A percentile compares a stretch with the other conserved stretches of the same genome.
Evolutionary conservation across 2,113 vertebrate genomes (phyloP).

Genomic region (Labeo catla): DNA sequence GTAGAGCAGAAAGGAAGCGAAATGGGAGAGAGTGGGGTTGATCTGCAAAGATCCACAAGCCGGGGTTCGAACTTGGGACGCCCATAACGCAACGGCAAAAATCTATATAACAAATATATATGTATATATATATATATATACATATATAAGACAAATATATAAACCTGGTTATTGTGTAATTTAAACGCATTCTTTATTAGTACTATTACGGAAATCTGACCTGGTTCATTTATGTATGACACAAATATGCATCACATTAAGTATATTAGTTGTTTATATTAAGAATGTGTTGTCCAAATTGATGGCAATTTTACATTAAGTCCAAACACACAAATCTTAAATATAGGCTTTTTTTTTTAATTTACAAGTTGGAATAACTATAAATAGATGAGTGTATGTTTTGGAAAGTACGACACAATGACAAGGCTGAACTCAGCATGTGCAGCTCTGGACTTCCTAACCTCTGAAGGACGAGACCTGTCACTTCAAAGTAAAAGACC

Average conservation of each 20-base stretch:
- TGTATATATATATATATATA: too few species aligned
- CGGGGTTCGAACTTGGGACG: too few species aligned
- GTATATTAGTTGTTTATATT: background rate
- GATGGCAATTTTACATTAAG: background rate
- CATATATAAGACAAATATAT: background rate
- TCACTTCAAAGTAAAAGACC: constrained; percentile 3
- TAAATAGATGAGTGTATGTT: background rate
- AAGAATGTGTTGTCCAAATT: background rate
- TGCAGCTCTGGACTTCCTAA: background rate
- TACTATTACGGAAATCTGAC: background rate
- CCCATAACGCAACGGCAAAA: too few species aligned
- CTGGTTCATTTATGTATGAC: background rate
- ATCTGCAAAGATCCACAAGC: too few species aligned
- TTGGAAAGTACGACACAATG: background rate
- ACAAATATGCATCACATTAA: too few species aligned
- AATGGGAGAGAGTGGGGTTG: too few species aligned
- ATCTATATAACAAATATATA: too few species aligned
- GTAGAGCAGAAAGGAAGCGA: too few species aligned
- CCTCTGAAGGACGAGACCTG: constrained; percentile 9
- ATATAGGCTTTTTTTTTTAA: background rate
- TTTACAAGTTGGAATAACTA: background rate
- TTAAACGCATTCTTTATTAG: background rate
- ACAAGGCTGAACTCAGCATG: background rate
- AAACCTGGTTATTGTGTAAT: background rate
- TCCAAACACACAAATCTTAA: background rate